These are phyloP conservation scores for Smutsia gigantea DNA, from an alignment of 2,797 vertebrate genomes.

Conservation along the genomic window DNA sequence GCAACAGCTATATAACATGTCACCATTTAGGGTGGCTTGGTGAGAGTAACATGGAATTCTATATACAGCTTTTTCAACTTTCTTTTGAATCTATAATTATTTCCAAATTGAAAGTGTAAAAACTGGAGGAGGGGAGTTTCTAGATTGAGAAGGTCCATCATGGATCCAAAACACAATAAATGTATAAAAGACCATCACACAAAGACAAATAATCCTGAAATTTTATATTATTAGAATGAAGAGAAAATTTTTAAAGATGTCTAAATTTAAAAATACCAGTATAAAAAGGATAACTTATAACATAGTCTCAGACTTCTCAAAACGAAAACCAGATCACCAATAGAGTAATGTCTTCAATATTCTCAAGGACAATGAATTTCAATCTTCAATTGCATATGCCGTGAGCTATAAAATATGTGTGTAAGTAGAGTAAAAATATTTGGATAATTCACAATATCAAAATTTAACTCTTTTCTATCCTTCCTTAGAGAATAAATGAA, in stretches of 20 bases:
- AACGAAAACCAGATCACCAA: not conserved
- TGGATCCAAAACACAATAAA: not conserved
- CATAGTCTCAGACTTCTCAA: not conserved
- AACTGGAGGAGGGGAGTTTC: not conserved
- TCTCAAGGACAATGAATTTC: not conserved
- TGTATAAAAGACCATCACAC: too few species aligned
- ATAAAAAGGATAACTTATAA: not conserved
- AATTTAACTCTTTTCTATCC: not conserved
- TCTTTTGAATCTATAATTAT: not conserved
- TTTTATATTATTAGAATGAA: not conserved
- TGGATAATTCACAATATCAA: not conserved
- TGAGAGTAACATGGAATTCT: not conserved
- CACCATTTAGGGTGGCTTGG: not conserved
- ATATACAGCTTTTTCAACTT: not conserved
- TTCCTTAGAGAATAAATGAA: not conserved
- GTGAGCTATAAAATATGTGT: not conserved
- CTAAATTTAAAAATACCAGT: not conserved
- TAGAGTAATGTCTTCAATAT: not conserved
- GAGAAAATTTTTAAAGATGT: not conserved
- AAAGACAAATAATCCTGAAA: not conserved
- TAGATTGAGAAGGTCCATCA: not conserved
- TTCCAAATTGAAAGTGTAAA: not conserved
- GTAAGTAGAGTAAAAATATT: not conserved
- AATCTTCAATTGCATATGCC: not conserved
- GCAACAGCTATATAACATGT: not conserved